These are phyloP conservation scores for Acrocera orbiculus DNA, from an alignment of 2,888 invertebrate genomes.

Conservation along the genomic window DNA sequence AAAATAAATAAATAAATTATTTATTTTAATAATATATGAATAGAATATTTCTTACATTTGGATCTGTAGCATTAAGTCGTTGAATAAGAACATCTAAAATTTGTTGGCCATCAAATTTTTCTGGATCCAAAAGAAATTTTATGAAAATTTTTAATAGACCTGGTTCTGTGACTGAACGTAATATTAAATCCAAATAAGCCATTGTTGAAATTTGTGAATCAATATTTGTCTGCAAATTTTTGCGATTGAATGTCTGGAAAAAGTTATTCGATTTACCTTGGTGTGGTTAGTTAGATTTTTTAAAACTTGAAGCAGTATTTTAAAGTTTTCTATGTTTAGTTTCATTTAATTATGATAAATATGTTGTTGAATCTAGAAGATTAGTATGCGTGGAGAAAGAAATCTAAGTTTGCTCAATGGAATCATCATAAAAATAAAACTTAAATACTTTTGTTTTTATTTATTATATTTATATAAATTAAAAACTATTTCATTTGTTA, in stretches of 20 bases:
- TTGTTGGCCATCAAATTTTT: conserved; percentile 67
- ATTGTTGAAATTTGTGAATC: conserved; percentile 84
- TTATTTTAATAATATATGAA: not conserved
- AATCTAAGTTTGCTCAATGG: too few species aligned
- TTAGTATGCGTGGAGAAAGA: too few species aligned
- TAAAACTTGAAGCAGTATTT: not conserved
- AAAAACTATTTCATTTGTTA: too few species aligned
- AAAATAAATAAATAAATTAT: not conserved
- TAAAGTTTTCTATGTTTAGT: not conserved
- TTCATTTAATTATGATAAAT: too few species aligned
- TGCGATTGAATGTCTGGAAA: conserved; percentile 33
- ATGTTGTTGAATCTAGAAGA: too few species aligned
- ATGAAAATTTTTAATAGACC: conserved; percentile 68
- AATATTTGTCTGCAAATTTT: conserved; percentile 58
- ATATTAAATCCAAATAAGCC: conserved; percentile 78
- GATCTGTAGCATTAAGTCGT: conserved; percentile 52
- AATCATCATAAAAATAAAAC: too few species aligned
- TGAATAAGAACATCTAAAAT: conserved; percentile 68
- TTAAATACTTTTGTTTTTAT: too few species aligned
- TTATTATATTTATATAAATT: too few species aligned
- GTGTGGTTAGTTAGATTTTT: conserved; percentile 18
- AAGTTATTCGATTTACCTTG: conserved; percentile 25
- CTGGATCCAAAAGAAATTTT: conserved; percentile 62
- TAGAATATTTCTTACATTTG: conserved; percentile 40
- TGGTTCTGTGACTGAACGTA: conserved; percentile 72